Evolutionary conservation across 2,113 vertebrate genomes (phyloP).

Genomic region (Gadus macrocephalus): DNA sequence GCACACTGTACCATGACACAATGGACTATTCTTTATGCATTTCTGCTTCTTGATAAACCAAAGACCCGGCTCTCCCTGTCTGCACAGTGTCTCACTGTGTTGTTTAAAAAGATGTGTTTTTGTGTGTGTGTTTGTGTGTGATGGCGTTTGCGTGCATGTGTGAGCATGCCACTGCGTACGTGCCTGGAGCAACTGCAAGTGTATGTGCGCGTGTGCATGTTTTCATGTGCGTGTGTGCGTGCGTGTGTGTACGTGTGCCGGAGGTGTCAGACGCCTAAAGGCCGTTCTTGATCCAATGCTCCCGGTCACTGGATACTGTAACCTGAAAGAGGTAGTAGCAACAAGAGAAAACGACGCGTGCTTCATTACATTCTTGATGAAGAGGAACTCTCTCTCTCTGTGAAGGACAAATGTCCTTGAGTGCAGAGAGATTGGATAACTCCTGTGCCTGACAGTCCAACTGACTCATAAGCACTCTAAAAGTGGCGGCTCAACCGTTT

Average conservation of each 20-base stretch:
- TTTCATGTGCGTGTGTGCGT: constrained; percentile 1
- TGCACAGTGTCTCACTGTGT: constrained; percentile 31
- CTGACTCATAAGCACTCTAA: constrained; percentile 34
- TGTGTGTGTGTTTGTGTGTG: background rate
- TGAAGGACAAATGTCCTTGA: constrained; percentile 16
- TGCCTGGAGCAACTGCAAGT: constrained; percentile 19
- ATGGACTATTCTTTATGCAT: constrained; percentile 44
- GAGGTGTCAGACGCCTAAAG: background rate
- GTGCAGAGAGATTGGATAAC: constrained; percentile 50
- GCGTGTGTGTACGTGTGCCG: background rate
- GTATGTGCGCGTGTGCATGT: constrained; percentile 6
- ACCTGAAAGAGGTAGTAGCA: constrained; percentile 1
- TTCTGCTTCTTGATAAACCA: constrained; percentile 36
- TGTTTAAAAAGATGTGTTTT: constrained; percentile 19
- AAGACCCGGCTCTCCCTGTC: constrained; percentile 31
- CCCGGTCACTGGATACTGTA: background rate
- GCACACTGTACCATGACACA: constrained; percentile 33
- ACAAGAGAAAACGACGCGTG: background rate
- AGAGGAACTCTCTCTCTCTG: background rate
- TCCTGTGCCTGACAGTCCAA: constrained; percentile 68
- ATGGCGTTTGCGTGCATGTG: background rate
- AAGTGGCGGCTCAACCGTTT: constrained; percentile 16
- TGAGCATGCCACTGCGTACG: background rate
- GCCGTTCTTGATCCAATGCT: background rate
- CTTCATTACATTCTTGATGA: background rate